Base-by-base conservation (phyloP, 1,140 invertebrate genomes). In the Polyergus mexicanus region DNA sequence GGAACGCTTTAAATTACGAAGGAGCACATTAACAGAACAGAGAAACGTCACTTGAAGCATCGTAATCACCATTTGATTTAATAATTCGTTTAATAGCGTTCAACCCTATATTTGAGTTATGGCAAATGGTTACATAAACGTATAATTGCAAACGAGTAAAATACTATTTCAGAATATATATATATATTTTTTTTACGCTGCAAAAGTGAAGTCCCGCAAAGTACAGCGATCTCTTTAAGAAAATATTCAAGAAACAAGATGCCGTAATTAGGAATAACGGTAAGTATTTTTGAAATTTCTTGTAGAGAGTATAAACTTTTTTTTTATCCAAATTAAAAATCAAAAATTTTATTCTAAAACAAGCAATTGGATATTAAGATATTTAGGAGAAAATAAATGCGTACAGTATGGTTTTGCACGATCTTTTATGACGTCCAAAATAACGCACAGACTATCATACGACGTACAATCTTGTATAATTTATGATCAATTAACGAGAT, bases 61-160 rank as follows among this genome's bases (percentile, higher is more conserved):
- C 28, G 28, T 80, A 68, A 77, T 41, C 32, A 77, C 35, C 77
- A 75, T 87, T 85, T 77, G 74, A 78, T 87, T 87, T 68, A 66
- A 88, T 86, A 85, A 87, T 85, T 81, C 66, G 38, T 87, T 85
- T 87, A 89, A 89, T 86, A 80, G 75, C 56, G 44, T 85, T 66
- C 60, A 74, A 84, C 41, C 44, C 47, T 84, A 84, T 77, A 84
- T 77, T 65, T 25, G 47, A 77, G 28, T 84, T 51, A 84, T 66
- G 58, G 58, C 68, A 32, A 88, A 81, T 74, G 69, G 75, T 88
- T 81, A 69, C 74, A 88, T 51, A 51, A 78, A 51, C 41, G 63
- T 75, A 74, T 68, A 58, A 58, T 62, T 75, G 35, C 38, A 44
- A 62, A 58, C 84, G 85, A 89, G 87, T 88, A 88, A 89, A 89